Evolutionary conservation across 2,797 vertebrate genomes (phyloP).

Genomic region (Brachymystax lenok): DNA sequence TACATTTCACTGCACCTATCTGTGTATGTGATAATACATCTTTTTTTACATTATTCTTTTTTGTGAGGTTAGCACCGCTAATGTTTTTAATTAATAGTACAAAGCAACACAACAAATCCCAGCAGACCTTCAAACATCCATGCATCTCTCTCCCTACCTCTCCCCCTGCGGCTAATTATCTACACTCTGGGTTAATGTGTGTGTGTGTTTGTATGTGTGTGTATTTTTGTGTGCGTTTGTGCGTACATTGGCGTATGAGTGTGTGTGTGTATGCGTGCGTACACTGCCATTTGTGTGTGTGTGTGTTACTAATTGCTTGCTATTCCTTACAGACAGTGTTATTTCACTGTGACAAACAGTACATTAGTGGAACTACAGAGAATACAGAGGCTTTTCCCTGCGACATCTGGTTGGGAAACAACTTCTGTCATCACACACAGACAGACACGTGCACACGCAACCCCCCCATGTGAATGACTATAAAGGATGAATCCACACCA

Average conservation of each 20-base stretch:
- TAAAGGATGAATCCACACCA: slow-evolving; percentile 45
- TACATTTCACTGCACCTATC: no score
- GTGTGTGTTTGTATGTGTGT: not conserved
- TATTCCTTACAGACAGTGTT: slow-evolving; percentile 22
- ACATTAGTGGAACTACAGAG: slow-evolving; percentile 33
- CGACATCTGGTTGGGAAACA: slow-evolving; percentile 23
- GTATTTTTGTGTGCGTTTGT: no score
- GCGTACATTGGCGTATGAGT: no score
- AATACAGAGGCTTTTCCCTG: slow-evolving; percentile 19
- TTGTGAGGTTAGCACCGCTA: not conserved
- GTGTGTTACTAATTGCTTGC: not conserved
- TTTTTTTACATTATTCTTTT: no score
- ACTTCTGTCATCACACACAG: slow-evolving; percentile 36
- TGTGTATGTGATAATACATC: no score
- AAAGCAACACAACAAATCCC: slow-evolving; percentile 66
- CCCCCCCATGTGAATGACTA: slow-evolving; percentile 33
- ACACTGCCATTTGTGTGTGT: no score
- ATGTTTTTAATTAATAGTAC: slow-evolving; percentile 70
- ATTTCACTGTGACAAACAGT: slow-evolving; percentile 18
- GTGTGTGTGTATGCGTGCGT: no score
- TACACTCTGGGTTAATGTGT: slow-evolving; percentile 26
- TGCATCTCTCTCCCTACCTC: slow-evolving; percentile 3
- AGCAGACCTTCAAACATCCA: slow-evolving; percentile 52
- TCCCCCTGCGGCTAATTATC: slow-evolving; percentile 55
- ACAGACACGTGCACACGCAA: slow-evolving; percentile 17